Evolutionary conservation across 1,140 invertebrate species (phyloP), one percentile per base, ranked within the genome.

Genomic region (Megathymus violae): DNA sequence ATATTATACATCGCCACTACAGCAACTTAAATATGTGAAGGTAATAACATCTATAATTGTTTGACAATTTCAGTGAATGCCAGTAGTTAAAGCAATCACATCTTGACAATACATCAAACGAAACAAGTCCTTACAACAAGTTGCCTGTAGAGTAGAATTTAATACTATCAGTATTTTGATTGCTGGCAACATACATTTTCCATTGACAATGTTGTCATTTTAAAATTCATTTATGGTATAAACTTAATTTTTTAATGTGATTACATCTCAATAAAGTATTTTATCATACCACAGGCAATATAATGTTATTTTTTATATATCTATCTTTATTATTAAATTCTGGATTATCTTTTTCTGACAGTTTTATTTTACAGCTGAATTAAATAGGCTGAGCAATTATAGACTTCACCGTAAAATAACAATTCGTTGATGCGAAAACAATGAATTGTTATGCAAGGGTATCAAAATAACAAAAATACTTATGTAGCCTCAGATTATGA

Each of bases 161-260:
- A 76, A 56, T 62, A 48, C 41, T 71, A 74, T 68, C 74, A 70
- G 62, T 75, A 68, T 64, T 81, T 85, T 84, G 82, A 63, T 59
- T 17, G 62, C 71, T 91, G 87, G 89, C 87, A 91, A 91, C 87
- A 85, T 87, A 89, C 76, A 82, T 71, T 73, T 82, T 80, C 80
- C 77, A 70, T 71, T 71, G 5, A 47, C 38, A 64, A 62, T 62
- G 71, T 81, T 85, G 76, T 71, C 74, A 82, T 66, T 60, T 59
- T 40, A 59, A 63, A 43, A 27, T 15, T 63, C 58, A 43, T 67
- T 56, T 67, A 62, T 70, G 64, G 47, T 22, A 15, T 16, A 36
- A 14, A 40, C 19, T 25, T 65, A 48, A 50, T 65, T 54, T 27
- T 54, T 48, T 15, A 13, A n/a, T n/a, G n/a, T n/a, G n/a, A n/a